Evolutionary conservation across 2,888 invertebrate species (phyloP).

Genomic region (Leucozona laternaria): DNA sequence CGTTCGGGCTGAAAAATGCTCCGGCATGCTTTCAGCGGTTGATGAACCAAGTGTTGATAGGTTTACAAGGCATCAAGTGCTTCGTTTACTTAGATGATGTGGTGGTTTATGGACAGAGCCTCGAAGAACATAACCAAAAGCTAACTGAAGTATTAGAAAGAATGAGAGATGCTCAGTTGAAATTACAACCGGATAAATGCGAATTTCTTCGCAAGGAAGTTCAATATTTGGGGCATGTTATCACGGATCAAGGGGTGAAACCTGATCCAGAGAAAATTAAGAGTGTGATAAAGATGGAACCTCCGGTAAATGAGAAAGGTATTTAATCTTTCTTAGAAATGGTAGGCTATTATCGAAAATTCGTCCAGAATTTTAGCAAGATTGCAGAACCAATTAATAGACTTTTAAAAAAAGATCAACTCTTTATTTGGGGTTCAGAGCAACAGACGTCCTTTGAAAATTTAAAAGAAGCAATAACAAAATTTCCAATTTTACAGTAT

Average conservation of each 20-base stretch:
- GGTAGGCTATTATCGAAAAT: neutral
- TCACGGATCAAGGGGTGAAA: neutral
- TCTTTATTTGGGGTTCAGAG: neutral
- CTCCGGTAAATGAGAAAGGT: neutral
- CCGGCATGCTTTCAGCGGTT: neutral
- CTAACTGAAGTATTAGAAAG: too few relatives aligned
- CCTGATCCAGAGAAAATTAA: neutral
- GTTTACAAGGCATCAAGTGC: slow-evolving; percentile 5
- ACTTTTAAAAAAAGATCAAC: neutral
- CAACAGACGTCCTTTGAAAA: neutral
- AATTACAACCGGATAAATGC: too few relatives aligned
- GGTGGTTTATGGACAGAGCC: too few relatives aligned
- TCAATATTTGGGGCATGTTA: slow-evolving; percentile 1
- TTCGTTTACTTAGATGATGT: too few relatives aligned
- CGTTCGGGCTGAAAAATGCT: too few relatives aligned
- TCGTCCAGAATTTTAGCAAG: neutral
- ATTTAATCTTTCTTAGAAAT: neutral
- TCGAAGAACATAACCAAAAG: too few relatives aligned
- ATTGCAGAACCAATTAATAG: too few relatives aligned
- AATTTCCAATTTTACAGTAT: neutral
- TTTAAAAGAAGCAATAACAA: slow-evolving; percentile 2
- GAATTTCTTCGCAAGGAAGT: too few relatives aligned
- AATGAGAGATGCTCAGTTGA: too few relatives aligned
- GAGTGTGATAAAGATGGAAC: neutral
- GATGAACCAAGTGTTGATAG: neutral